phyloP scores from a whole-genome alignment of 1,140 invertebrate genomes.

The Zaprionus camerounensis region DNA sequence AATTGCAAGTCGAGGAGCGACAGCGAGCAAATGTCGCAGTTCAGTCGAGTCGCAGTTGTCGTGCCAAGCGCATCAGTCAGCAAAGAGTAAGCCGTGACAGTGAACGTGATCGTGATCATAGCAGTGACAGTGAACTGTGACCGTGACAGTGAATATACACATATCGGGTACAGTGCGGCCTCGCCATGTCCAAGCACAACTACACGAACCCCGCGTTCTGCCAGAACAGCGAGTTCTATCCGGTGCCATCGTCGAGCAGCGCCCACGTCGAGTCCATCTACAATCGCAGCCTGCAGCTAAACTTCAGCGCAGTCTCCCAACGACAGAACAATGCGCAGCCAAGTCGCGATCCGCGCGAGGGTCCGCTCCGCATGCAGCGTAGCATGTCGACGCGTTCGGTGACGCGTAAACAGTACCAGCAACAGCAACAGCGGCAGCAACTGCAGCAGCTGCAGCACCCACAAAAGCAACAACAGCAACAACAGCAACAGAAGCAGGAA shows the following conservation, averaged over 20 bases:
- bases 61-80: constrained; percentile 41
- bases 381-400: constrained; percentile 82
- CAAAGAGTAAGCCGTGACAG: constrained; percentile 25
- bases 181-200: constrained; percentile 84
- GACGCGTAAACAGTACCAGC: constrained; percentile 66
- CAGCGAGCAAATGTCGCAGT: constrained; percentile 31
- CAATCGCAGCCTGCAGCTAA: constrained; percentile 75
- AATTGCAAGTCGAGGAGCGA: constrained; percentile 68
- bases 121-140: constrained; percentile 9
- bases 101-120: constrained; percentile 11
- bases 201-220: constrained; percentile 92
- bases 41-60: constrained; percentile 70
- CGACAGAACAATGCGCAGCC: constrained; percentile 65
- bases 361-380: constrained; percentile 83
- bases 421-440: constrained; percentile 47
- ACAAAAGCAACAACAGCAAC: constrained; percentile 38
- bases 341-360: constrained; percentile 70
- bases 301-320: constrained; percentile 76
- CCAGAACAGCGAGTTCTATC: constrained; percentile 88
- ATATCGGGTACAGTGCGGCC: constrained; percentile 58
- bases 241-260: constrained; percentile 57
- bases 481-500: constrained; percentile 58
- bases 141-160: constrained; percentile 10
- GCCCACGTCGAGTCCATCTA: constrained; percentile 76
- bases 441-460: constrained; percentile 53